Percentiles rank a stretch among this genome's conserved stretches.
Evolutionary conservation across 2,888 invertebrate genomes (phyloP).

Genomic region (Hyposoter dolosus): DNA sequence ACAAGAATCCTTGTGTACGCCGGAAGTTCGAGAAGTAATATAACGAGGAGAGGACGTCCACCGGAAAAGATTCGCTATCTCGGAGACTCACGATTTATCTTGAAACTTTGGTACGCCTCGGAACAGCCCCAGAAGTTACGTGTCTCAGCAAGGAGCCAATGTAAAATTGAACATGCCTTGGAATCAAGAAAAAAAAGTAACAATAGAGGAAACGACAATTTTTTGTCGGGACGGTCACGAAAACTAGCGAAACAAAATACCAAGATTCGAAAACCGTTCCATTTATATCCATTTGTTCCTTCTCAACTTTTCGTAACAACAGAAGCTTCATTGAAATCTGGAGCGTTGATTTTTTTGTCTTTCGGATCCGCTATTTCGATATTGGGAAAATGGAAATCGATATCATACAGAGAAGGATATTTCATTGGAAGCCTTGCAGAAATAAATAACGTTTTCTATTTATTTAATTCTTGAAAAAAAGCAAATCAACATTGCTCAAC

Average conservation of each 20-base stretch:
- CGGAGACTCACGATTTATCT: slow-evolving; percentile 75
- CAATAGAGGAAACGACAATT: slow-evolving; percentile 1
- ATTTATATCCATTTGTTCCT: slow-evolving; percentile 9
- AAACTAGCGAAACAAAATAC: slow-evolving; percentile 14
- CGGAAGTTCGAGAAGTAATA: slow-evolving; percentile 78
- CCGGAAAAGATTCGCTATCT: slow-evolving; percentile 62
- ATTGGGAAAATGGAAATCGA: not conserved
- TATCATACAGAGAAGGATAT: not conserved
- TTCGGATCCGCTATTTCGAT: not conserved
- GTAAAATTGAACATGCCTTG: slow-evolving; percentile 62
- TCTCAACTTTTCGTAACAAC: not conserved
- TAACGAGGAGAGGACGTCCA: slow-evolving; percentile 74
- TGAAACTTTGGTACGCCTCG: slow-evolving; percentile 73
- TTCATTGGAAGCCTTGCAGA: not conserved
- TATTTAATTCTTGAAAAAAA: not conserved
- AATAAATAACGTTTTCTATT: not conserved
- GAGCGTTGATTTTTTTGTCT: not conserved
- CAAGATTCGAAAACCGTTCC: slow-evolving; percentile 7
- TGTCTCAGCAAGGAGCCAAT: slow-evolving; percentile 41
- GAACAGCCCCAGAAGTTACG: slow-evolving; percentile 45
- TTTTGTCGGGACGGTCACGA: not conserved
- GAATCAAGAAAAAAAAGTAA: slow-evolving; percentile 31
- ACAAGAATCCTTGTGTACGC: slow-evolving; percentile 35
- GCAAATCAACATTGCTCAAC: not conserved
- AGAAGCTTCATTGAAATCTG: slow-evolving; percentile 8